phyloP scores from a whole-genome alignment of 2,888 invertebrate genomes.

The Ommatoiulus sabulosus region DNA sequence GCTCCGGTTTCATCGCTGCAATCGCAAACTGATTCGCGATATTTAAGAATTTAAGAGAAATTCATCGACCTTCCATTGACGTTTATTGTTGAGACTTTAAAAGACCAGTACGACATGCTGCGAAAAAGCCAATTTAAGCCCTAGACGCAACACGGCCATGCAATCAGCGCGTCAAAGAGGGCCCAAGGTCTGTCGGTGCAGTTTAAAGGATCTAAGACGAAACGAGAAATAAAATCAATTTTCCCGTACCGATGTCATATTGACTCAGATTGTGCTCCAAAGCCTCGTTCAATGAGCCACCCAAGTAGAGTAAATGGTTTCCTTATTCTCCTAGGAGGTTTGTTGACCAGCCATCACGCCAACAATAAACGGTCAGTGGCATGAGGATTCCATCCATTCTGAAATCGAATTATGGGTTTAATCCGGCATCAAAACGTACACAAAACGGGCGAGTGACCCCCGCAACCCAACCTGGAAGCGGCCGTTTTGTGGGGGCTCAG shows the following conservation, averaged over 20 bases:
- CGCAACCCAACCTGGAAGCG: not conserved
- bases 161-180: not conserved
- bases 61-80: constrained; percentile 14
- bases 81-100: not conserved
- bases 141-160: not conserved
- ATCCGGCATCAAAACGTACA: constrained; percentile 34
- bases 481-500: not conserved
- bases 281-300: not conserved
- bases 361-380: constrained; percentile 31
- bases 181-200: constrained; percentile 5
- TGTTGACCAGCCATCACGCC: constrained; percentile 23
- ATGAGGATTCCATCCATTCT: constrained; percentile 16
- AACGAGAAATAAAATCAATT: constrained; percentile 30
- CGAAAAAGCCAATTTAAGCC: constrained; percentile 5
- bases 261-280: not conserved
- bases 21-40: constrained; percentile 1
- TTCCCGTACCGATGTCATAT: constrained; percentile 16
- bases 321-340: constrained; percentile 39
- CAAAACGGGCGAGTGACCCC: not conserved
- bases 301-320: constrained; percentile 39
- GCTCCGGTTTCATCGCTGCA: not conserved
- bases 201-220: constrained; percentile 23
- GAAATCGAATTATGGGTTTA: constrained; percentile 32
- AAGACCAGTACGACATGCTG: not conserved
- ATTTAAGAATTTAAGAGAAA: not conserved